Percentiles rank a stretch among this genome's conserved stretches.
These are phyloP conservation scores for Cosmia pyralina DNA, from an alignment of 2,888 invertebrate species.

Conservation along the genomic window DNA sequence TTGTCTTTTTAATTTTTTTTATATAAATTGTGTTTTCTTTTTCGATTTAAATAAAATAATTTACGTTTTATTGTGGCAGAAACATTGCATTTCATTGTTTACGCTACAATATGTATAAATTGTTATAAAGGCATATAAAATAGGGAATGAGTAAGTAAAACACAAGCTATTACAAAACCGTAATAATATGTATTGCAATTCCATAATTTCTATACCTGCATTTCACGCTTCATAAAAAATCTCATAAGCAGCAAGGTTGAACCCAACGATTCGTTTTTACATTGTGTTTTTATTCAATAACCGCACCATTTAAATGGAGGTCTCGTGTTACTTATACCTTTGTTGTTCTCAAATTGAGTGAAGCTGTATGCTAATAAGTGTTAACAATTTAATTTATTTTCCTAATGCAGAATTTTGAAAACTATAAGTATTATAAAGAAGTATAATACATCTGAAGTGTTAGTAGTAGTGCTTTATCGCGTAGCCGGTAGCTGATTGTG, in stretches of 20 bases:
- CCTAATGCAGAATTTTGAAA: constrained; percentile 22
- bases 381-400: constrained; percentile 49
- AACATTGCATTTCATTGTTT: too few relatives aligned
- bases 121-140: constrained; percentile 34
- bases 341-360: constrained; percentile 83
- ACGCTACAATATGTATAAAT: too few relatives aligned
- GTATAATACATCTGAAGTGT: neutral
- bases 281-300: constrained; percentile 84
- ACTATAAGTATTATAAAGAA: neutral
- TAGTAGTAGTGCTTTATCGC: constrained; percentile 10
- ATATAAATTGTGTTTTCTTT: too few relatives aligned
- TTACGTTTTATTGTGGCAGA: too few relatives aligned
- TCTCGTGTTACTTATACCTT: constrained; percentile 80
- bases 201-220: constrained; percentile 77
- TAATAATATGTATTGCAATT: constrained; percentile 64
- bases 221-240: constrained; percentile 83
- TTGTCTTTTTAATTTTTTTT: too few relatives aligned
- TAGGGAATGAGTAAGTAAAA: constrained; percentile 55
- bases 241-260: constrained; percentile 78
- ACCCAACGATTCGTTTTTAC: constrained; percentile 72
- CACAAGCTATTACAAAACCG: constrained; percentile 56
- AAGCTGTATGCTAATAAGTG: constrained; percentile 57
- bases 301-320: constrained; percentile 76
- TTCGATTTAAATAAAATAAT: too few relatives aligned
- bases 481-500: neutral